These are phyloP conservation scores for Agrypnus murinus DNA, from an alignment of 2,888 invertebrate genomes.

Conservation along the genomic window DNA sequence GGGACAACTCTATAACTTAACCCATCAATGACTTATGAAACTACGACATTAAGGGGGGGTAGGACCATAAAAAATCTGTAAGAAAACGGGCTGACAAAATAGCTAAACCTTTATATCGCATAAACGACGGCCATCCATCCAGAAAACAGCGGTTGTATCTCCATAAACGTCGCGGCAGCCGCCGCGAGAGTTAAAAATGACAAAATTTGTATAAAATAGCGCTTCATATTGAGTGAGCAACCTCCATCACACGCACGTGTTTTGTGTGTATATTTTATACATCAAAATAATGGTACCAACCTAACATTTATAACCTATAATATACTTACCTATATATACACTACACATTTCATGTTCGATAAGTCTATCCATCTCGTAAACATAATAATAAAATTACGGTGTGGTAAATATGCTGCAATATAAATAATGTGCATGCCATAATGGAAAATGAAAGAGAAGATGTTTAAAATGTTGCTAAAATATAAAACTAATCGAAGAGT, in stretches of 20 bases:
- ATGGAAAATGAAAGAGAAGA: too few relatives aligned
- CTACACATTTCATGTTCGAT: neutral
- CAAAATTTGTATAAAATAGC: slow-evolving; percentile 67
- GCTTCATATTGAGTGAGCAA: slow-evolving; percentile 60
- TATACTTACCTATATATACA: neutral
- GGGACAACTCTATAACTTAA: slow-evolving; percentile 28
- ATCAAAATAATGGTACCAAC: slow-evolving; percentile 38
- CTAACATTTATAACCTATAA: slow-evolving; percentile 23
- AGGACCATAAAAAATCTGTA: slow-evolving; percentile 40
- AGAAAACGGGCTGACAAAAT: slow-evolving; percentile 47
- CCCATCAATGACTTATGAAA: slow-evolving; percentile 31
- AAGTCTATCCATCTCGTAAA: neutral
- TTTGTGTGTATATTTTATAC: slow-evolving; percentile 34
- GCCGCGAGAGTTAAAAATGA: slow-evolving; percentile 60
- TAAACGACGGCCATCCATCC: slow-evolving; percentile 54
- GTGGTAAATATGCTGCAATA: too few relatives aligned
- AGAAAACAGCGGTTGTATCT: slow-evolving; percentile 48
- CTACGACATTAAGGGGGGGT: slow-evolving; percentile 25
- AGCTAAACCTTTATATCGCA: slow-evolving; percentile 52
- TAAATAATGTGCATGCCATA: too few relatives aligned
- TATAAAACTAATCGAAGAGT: too few relatives aligned
- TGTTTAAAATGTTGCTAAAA: too few relatives aligned
- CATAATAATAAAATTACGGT: neutral
- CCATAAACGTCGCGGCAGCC: slow-evolving; percentile 46
- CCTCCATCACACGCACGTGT: slow-evolving; percentile 63